Base-by-base conservation (phyloP, 2,797 vertebrate genomes). In the Esox lucius region DNA sequence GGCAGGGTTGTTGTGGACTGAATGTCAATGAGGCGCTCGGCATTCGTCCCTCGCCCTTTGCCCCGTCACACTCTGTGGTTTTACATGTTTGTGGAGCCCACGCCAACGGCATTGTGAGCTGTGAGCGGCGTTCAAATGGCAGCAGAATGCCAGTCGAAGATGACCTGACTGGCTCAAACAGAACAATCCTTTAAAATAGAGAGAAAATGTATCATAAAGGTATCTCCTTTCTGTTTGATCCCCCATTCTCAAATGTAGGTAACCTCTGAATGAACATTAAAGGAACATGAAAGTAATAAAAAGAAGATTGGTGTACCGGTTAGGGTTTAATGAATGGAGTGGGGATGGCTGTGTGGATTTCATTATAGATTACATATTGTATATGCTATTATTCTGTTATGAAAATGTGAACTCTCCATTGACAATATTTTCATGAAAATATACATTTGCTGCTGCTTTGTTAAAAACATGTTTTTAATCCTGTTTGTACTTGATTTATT, bases 21-120 rank as follows among this genome's bases (percentile, higher is more conserved):
- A 86, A 78, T 91, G 78, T 75, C 80, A 89, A 92, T 89, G 83
- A 85, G 83, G 74, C 68, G 77, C 87, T 91, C 87, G 83, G 88
- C 84, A 91, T 91, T 90, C 88, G 83, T 81, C 59, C 75, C 83
- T 69, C 81, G 83, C 77, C 59, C 75, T 83, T 69, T 81, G 83
- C 77, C 76, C 83, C 71, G 87, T 86, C 89, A 89, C 89, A 83
- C 85, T 86, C 79, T 78, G 82, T 87, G 87, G 85, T 89, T 87
- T 86, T 89, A 89, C 86, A 86, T 88, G 85, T 90, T 91, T 90
- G 83, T 81, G 81, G 85, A 82, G 84, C 83, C 80, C 86, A 82
- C 76, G 74, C 81, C 81, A 56, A 71, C 83, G 62, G 81, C 85
- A 74, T 80, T 68, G 84, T 85, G 88, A 85, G 82, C 85, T 81